phyloP scores from a whole-genome alignment of 2,113 vertebrate species.

The Perca schrenkii region DNA sequence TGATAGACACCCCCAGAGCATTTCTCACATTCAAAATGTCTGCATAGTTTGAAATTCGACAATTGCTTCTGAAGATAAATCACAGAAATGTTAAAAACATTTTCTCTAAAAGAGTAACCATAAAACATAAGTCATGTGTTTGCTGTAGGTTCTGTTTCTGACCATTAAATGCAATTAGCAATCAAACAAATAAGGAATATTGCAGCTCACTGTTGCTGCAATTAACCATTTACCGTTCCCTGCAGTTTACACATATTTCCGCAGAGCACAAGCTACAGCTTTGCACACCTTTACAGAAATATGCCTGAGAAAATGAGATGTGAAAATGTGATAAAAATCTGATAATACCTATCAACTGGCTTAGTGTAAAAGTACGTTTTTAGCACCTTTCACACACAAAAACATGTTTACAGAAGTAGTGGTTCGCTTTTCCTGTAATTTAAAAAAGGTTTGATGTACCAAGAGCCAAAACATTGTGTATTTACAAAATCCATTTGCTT shows the following conservation, averaged over 20 bases:
- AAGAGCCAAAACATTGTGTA: constrained; percentile 66
- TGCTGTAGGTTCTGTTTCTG: not conserved
- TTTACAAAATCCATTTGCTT: constrained; percentile 76
- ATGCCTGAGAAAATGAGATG: constrained; percentile 36
- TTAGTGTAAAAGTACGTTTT: constrained; percentile 33
- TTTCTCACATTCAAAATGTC: constrained; percentile 83
- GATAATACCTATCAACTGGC: not conserved
- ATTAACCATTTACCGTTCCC: constrained; percentile 31
- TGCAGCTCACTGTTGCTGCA: constrained; percentile 15
- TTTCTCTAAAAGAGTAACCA: constrained; percentile 23
- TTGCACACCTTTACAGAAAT: constrained; percentile 25
- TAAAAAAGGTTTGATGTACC: constrained; percentile 38
- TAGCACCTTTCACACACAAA: constrained; percentile 46
- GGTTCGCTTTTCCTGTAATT: constrained; percentile 59
- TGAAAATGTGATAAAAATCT: constrained; percentile 31
- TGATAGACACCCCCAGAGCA: constrained; percentile 47
- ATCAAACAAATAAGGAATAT: constrained; percentile 14
- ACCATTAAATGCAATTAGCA: not conserved
- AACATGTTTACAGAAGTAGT: constrained; percentile 55
- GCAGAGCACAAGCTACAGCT: not conserved
- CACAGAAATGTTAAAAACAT: constrained; percentile 48
- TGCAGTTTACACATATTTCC: constrained; percentile 31
- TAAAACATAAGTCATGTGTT: constrained; percentile 13
- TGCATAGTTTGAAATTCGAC: constrained; percentile 82
- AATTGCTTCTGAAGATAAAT: constrained; percentile 58